A percentile compares a stretch with the other conserved stretches of the same genome.
These are phyloP conservation scores for Chaetodon trifasciatus DNA, from an alignment of 2,797 vertebrate species.

Conservation along the genomic window DNA sequence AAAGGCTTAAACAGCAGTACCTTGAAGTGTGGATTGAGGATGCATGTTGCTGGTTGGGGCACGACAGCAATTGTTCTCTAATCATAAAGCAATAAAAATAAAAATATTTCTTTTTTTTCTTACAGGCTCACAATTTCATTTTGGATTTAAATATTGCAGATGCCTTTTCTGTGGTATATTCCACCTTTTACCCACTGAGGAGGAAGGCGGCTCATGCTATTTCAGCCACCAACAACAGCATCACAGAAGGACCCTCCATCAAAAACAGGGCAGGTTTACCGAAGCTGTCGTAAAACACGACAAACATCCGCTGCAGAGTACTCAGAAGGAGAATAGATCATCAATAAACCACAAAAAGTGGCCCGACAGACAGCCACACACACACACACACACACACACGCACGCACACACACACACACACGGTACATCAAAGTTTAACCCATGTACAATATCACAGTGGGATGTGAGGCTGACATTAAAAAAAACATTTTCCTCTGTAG, in stretches of 20 bases:
- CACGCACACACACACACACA: constrained; percentile 8
- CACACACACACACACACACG: neutral
- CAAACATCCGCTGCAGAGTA: constrained; percentile 64
- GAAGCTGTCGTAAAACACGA: constrained; percentile 47
- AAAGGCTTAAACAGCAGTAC: constrained; percentile 34
- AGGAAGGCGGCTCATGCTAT: constrained; percentile 15
- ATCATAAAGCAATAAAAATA: neutral
- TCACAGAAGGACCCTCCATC: constrained; percentile 27
- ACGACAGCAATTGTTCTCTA: constrained; percentile 9
- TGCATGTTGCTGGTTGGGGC: constrained; percentile 49
- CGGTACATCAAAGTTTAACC: constrained; percentile 59
- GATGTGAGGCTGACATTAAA: constrained; percentile 53
- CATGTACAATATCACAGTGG: constrained; percentile 67
- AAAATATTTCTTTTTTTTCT: constrained; percentile 1
- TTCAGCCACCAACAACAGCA: constrained; percentile 43
- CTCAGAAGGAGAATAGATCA: constrained; percentile 51
- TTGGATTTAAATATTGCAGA: constrained; percentile 16
- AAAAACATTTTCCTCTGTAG: constrained; percentile 47
- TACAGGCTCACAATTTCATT: constrained; percentile 11
- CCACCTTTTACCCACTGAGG: neutral
- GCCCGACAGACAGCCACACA: constrained; percentile 19
- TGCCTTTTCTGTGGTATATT: constrained; percentile 12
- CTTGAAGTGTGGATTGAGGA: constrained; percentile 30
- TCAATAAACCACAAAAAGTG: constrained; percentile 56
- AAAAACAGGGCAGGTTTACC: constrained; percentile 53